A percentile compares a stretch with the other conserved stretches of the same genome.
Conservation (phyloP, 2,113 vertebrate species). For the Bagarius yarrelli region DNA sequence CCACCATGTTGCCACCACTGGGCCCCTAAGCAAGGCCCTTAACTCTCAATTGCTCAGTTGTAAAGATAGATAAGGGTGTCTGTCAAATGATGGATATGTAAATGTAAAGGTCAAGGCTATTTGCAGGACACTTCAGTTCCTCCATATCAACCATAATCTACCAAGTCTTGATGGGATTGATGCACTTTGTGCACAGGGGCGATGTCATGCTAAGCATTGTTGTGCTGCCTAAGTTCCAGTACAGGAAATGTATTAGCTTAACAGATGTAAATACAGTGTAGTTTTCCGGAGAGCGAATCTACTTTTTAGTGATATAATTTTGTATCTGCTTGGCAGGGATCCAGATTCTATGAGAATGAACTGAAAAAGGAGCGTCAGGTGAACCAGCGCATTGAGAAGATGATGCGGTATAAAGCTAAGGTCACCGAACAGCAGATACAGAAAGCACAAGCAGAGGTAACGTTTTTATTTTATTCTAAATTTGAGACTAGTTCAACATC, state of each 20-base stretch:
- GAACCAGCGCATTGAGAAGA: slow-evolving; percentile 90
- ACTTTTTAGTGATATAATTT: neutral
- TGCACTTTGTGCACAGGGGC: too few species aligned
- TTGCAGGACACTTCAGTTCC: too few species aligned
- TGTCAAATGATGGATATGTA: too few species aligned
- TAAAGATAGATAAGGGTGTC: too few species aligned
- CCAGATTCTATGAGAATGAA: slow-evolving; percentile 93
- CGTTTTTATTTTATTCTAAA: neutral
- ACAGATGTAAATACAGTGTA: neutral
- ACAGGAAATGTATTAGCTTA: neutral
- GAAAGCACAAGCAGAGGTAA: slow-evolving; percentile 86
- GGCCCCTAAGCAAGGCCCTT: too few species aligned
- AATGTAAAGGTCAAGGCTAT: too few species aligned
- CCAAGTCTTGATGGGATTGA: too few species aligned
- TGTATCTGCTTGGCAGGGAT: slow-evolving; percentile 76
- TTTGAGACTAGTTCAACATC: neutral
- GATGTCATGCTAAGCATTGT: too few species aligned
- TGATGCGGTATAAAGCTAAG: slow-evolving; percentile 83
- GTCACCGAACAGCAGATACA: slow-evolving; percentile 82
- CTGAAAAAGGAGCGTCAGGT: slow-evolving; percentile 92
- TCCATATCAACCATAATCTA: too few species aligned
- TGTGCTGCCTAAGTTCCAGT: too few species aligned
- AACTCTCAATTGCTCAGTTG: too few species aligned
- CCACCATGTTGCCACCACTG: too few species aligned
- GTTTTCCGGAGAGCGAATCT: neutral